Evolutionary conservation across 30 jellyfish, hydroid and myxozoan genomes (phyloP).

Genomic region (Hydractinia echinata): DNA sequence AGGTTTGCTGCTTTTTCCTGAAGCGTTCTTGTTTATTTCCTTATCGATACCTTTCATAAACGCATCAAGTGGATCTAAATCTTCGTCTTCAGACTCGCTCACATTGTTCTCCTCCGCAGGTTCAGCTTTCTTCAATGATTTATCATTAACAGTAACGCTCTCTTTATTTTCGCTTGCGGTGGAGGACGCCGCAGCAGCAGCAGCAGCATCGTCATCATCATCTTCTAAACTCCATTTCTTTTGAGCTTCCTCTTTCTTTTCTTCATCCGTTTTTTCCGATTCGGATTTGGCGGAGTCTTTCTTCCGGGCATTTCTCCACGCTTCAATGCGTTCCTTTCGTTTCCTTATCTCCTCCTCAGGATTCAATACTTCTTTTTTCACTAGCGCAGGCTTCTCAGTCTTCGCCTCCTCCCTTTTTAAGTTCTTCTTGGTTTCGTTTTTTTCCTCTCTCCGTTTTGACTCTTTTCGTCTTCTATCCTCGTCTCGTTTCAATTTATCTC

Average conservation of each 20-base stretch:
- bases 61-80: constrained; percentile 94
- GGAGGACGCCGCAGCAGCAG: background rate
- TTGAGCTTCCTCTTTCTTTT: background rate
- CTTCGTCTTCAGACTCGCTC: constrained; percentile 52
- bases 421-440: constrained; percentile 18
- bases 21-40: constrained; percentile 61
- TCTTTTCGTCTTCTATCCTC: constrained; percentile 18
- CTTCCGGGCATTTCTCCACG: constrained; percentile 85
- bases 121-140: background rate
- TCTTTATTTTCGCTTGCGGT: background rate
- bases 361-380: constrained; percentile 26
- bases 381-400: background rate
- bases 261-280: background rate
- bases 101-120: constrained; percentile 1
- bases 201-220: constrained; percentile 65
- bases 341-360: constrained; percentile 89
- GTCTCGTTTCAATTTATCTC: constrained; percentile 23
- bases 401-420: background rate
- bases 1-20: constrained; percentile 24
- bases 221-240: constrained; percentile 86
- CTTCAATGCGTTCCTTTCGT: constrained; percentile 94
- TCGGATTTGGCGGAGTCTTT: constrained; percentile 35
- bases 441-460: constrained; percentile 19
- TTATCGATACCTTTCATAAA: constrained; percentile 87
- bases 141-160: background rate